Evolutionary conservation across 2,113 vertebrate species (phyloP).

Genomic region (Arizona elegans): DNA sequence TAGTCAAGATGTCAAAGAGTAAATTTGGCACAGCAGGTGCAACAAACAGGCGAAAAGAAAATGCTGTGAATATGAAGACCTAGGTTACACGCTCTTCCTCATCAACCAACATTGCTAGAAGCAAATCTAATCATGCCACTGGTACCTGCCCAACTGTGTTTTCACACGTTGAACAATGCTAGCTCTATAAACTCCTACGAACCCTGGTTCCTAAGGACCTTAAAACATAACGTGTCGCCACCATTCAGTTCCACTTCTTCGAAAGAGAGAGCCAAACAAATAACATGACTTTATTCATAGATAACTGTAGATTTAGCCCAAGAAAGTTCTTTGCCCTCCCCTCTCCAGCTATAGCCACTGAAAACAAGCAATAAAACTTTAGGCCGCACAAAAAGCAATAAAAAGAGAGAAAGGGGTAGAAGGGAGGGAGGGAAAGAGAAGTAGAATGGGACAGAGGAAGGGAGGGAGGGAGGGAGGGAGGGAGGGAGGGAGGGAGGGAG

Average conservation of each 20-base stretch:
- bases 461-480: constrained; percentile 15
- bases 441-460: no score
- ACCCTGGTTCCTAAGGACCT: constrained; percentile 18
- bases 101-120: constrained; percentile 43
- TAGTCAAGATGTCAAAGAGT: constrained; percentile 71
- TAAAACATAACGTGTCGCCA: constrained; percentile 29
- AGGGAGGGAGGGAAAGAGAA: not conserved
- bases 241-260: constrained; percentile 25
- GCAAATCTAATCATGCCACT: constrained; percentile 21
- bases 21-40: constrained; percentile 66
- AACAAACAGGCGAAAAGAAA: constrained; percentile 68
- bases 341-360: constrained; percentile 28
- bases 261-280: constrained; percentile 37
- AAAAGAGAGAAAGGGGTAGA: not conserved
- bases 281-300: constrained; percentile 21
- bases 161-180: constrained; percentile 17
- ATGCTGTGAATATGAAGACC: constrained; percentile 55
- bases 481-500: no score
- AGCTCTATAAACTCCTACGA: constrained; percentile 26
- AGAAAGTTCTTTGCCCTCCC: constrained; percentile 44
- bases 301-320: constrained; percentile 27
- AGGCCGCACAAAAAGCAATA: constrained; percentile 37
- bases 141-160: constrained; percentile 37
- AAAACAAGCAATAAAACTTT: constrained; percentile 38
- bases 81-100: constrained; percentile 46